Percentiles rank a stretch among this genome's conserved stretches.
These are phyloP conservation scores for Metallyticus violacea DNA, from an alignment of 2,888 invertebrate species.

Conservation along the genomic window DNA sequence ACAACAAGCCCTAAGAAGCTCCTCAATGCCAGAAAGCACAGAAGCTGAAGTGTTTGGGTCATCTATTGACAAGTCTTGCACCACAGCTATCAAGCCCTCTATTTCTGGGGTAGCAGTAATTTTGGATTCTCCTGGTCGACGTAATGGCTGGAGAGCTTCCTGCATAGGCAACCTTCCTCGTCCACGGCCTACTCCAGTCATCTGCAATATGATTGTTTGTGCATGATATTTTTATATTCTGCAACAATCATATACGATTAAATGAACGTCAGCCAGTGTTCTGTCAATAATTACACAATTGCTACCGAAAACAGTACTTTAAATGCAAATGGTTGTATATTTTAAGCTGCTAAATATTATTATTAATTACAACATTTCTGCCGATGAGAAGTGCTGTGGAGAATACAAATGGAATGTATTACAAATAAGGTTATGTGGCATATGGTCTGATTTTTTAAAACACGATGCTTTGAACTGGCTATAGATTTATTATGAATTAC, in stretches of 20 bases:
- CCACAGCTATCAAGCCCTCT: not conserved
- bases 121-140: not conserved
- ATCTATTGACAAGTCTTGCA: not conserved
- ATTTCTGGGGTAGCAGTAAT: not conserved
- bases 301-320: no score
- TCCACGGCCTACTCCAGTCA: conserved; percentile 7
- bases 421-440: no score
- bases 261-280: not conserved
- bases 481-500: no score
- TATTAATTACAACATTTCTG: no score
- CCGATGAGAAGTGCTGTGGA: no score
- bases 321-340: no score
- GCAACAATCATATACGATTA: not conserved
- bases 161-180: not conserved
- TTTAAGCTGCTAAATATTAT: no score
- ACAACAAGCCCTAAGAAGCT: not conserved
- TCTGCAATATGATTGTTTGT: not conserved
- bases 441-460: no score
- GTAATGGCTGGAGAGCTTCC: not conserved
- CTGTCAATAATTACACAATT: not conserved
- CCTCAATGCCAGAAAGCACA: not conserved
- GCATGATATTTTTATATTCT: not conserved
- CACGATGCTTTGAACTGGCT: no score
- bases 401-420: no score
- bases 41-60: not conserved